Percentiles rank a stretch among this genome's conserved stretches.
Conservation (phyloP, 2,797 vertebrate species). For the Callimico goeldii region DNA sequence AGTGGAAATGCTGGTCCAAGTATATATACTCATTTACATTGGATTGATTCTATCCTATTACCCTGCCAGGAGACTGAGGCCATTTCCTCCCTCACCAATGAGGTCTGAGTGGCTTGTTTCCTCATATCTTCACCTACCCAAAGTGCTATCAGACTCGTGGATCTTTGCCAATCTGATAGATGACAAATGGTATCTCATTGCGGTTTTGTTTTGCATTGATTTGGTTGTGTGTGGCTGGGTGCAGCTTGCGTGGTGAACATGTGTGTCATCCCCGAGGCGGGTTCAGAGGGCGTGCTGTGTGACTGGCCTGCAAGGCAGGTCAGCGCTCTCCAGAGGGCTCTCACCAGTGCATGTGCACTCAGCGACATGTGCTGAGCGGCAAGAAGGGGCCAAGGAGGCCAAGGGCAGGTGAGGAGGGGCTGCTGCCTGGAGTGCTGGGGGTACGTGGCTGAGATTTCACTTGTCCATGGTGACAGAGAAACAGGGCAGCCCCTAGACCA, state of each 20-base stretch:
- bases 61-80: not conserved
- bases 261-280: not conserved
- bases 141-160: not conserved
- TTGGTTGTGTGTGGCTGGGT: not conserved
- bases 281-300: not conserved
- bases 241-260: not conserved
- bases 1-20: not conserved
- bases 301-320: not conserved
- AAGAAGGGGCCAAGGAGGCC: not conserved
- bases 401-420: not conserved
- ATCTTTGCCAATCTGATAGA: not conserved
- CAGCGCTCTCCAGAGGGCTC: not conserved
- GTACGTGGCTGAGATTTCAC: not conserved
- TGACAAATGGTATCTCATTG: not conserved
- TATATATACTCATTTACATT: not conserved
- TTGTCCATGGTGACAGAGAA: not conserved
- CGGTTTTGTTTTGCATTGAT: not conserved
- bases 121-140: not conserved
- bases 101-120: not conserved
- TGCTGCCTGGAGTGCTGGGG: not conserved
- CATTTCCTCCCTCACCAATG: not conserved
- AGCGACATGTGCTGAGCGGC: fast-evolving
- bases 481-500: not conserved
- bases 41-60: not conserved
- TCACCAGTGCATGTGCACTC: not conserved